Percentiles rank a stretch among this genome's conserved stretches.
Conservation (phyloP, 2,113 vertebrate genomes). For the Ivindomyrus marchei region DNA sequence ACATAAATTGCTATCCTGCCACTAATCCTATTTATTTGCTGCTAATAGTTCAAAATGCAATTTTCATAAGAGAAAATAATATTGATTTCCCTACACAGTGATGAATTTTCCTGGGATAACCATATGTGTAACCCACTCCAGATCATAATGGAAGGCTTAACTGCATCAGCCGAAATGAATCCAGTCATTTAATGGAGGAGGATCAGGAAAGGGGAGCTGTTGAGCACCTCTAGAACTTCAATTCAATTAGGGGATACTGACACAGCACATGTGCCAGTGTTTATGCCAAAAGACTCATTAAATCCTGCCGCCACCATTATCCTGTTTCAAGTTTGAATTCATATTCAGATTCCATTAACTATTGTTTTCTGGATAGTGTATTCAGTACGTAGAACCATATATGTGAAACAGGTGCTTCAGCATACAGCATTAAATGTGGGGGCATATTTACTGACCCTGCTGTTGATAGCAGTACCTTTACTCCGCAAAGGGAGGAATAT, state of each 20-base stretch:
- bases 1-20: background rate
- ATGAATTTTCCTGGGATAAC: slow-evolving; percentile 7
- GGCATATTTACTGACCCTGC: background rate
- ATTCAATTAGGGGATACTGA: background rate
- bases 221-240: background rate
- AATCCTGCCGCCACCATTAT: background rate
- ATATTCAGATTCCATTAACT: background rate
- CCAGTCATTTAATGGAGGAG: background rate
- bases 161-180: slow-evolving; percentile 4
- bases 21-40: slow-evolving; percentile 19
- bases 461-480: background rate
- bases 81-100: background rate
- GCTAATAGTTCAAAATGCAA: background rate
- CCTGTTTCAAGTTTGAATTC: background rate
- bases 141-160: background rate
- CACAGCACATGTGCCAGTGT: background rate
- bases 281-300: background rate
- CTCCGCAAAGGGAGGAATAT: background rate
- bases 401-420: background rate
- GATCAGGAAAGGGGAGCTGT: background rate
- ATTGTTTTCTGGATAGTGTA: background rate
- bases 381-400: background rate
- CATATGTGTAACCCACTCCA: background rate
- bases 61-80: background rate
- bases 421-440: background rate